phyloP scores from a whole-genome alignment of 2,797 vertebrate genomes.

The Periparus ater region DNA sequence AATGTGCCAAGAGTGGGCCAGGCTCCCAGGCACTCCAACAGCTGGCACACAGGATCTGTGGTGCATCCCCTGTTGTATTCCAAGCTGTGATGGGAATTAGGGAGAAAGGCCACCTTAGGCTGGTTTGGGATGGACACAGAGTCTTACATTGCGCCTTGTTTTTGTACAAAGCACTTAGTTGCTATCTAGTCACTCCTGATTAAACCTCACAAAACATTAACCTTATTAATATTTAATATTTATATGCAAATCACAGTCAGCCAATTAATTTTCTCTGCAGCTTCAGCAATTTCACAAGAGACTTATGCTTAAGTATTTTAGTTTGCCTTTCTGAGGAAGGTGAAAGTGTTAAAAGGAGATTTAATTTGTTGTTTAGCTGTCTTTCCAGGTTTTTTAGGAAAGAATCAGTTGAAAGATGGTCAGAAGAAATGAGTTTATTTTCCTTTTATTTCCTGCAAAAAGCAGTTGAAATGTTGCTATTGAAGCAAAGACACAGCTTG shows the following conservation, averaged over 20 bases:
- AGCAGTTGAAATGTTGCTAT: not conserved
- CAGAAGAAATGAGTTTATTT: not conserved
- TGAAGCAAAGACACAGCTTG: not conserved
- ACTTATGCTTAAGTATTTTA: constrained; percentile 2
- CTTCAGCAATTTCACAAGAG: constrained; percentile 22
- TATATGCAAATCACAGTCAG: not conserved
- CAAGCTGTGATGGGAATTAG: not conserved
- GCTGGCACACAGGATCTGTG: not conserved
- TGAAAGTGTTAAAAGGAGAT: constrained; percentile 17
- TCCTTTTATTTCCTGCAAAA: not conserved
- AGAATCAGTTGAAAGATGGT: not conserved
- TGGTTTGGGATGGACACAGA: not conserved
- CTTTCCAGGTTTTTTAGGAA: not conserved
- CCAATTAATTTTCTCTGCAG: constrained; percentile 13
- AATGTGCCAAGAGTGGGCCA: not conserved
- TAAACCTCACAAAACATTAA: not conserved
- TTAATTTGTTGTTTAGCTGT: not conserved
- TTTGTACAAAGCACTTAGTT: not conserved
- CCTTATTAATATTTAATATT: constrained; percentile 41
- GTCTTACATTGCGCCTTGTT: not conserved
- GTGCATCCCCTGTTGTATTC: not conserved
- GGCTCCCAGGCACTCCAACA: not conserved
- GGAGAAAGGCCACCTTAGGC: not conserved
- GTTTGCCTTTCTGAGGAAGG: constrained; percentile 2
- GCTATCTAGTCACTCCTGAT: not conserved